A percentile compares a stretch with the other conserved stretches of the same genome.
These are phyloP conservation scores for Dione vanillae DNA, from an alignment of 2,888 invertebrate genomes.

Conservation along the genomic window DNA sequence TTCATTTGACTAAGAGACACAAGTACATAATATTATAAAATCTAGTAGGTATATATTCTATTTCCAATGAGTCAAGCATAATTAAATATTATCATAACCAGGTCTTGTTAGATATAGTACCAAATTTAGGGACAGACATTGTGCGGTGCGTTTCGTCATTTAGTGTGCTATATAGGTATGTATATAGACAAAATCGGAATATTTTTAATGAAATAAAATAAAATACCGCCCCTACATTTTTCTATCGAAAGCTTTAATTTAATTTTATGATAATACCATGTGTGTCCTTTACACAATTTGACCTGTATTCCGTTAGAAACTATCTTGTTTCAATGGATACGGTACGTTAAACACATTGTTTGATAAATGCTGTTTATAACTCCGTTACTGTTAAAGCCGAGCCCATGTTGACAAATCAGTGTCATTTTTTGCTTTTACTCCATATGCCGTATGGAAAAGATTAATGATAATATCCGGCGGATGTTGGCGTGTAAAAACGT, in stretches of 20 bases:
- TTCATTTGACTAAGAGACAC: too few species aligned
- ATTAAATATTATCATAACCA: too few species aligned
- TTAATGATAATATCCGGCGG: neutral
- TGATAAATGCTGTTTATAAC: conserved; percentile 15
- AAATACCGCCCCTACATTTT: neutral
- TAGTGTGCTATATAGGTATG: too few species aligned
- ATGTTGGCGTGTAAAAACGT: neutral
- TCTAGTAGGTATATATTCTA: too few species aligned
- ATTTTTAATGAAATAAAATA: too few species aligned
- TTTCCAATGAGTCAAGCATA: too few species aligned
- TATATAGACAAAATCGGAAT: too few species aligned
- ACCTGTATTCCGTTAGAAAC: conserved; percentile 13
- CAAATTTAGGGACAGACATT: too few species aligned
- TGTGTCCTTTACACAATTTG: conserved; percentile 1
- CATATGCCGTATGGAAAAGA: neutral
- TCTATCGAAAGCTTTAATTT: neutral
- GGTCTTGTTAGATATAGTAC: too few species aligned
- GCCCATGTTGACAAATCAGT: neutral
- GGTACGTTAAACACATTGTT: conserved; percentile 27
- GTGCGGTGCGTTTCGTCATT: too few species aligned
- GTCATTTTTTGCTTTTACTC: conserved; percentile 1
- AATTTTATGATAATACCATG: neutral
- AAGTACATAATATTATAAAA: too few species aligned
- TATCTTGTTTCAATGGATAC: conserved; percentile 13
- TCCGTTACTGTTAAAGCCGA: conserved; percentile 5